Conservation (phyloP, 2,113 vertebrate species). For the Festucalex cinctus region DNA sequence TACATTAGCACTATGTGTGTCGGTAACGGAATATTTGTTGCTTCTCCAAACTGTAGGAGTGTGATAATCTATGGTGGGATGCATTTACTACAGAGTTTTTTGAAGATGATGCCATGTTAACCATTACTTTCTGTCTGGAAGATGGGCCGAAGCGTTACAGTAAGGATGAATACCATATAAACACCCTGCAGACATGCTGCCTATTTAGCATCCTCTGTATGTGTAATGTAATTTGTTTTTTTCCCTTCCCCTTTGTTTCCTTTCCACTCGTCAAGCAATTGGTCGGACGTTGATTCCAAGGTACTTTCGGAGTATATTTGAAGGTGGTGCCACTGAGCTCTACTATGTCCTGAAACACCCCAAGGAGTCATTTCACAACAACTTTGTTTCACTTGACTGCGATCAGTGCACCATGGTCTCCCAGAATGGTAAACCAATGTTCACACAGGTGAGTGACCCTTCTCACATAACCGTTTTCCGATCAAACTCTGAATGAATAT, state of each 20-base stretch:
- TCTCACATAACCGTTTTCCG: not conserved
- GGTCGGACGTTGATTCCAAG: constrained; percentile 97
- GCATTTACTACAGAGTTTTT: constrained; percentile 99
- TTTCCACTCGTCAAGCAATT: constrained; percentile 78
- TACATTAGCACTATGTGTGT: not conserved
- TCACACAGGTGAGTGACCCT: constrained; percentile 74
- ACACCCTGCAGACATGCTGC: not conserved
- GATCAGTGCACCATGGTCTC: constrained; percentile 99
- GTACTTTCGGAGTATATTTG: constrained; percentile 98
- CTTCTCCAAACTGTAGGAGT: constrained; percentile 76
- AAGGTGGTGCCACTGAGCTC: constrained; percentile 94
- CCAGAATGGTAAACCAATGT: constrained; percentile 98
- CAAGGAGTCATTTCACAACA: constrained; percentile 98
- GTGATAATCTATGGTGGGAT: constrained; percentile 99
- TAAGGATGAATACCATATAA: constrained; percentile 67
- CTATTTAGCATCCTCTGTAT: not conserved
- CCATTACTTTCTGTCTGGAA: constrained; percentile 98
- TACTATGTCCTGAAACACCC: constrained; percentile 97
- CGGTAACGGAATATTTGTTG: not conserved
- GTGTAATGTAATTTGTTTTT: not conserved
- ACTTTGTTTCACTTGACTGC: constrained; percentile 94
- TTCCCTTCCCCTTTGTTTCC: constrained; percentile 4
- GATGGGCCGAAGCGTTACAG: constrained; percentile 99
- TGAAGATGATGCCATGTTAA: constrained; percentile 97
- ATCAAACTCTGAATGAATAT: not conserved